Percentiles rank a stretch among this genome's conserved stretches.
Evolutionary conservation across 1,140 invertebrate species (phyloP).

Genomic region (Bactericera cockerelli): DNA sequence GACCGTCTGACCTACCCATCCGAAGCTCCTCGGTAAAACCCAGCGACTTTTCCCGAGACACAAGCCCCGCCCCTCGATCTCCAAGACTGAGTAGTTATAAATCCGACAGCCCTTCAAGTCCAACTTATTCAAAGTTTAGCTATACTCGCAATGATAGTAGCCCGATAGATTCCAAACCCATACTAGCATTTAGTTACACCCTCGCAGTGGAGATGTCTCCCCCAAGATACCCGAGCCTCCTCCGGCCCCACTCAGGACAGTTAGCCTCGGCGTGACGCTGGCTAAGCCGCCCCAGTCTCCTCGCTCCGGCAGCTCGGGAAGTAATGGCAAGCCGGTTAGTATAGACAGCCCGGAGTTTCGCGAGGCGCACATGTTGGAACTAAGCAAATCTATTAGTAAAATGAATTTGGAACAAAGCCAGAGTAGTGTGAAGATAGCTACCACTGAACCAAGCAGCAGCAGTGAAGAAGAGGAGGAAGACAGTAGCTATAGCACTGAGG

Average conservation of each 20-base stretch:
- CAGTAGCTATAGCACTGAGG: background rate
- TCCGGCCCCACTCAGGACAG: background rate
- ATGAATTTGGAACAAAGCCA: background rate
- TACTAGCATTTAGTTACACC: constrained; percentile 2
- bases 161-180: constrained; percentile 1
- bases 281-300: background rate
- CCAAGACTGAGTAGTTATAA: constrained; percentile 2
- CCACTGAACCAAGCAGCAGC: background rate
- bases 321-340: background rate
- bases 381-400: constrained; percentile 3
- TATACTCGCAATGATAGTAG: constrained; percentile 1
- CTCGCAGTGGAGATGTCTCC: background rate
- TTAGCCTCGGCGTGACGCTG: background rate
- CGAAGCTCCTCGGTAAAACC: constrained; percentile 10
- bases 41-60: background rate
- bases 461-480: background rate
- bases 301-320: background rate
- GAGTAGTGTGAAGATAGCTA: background rate
- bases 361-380: constrained; percentile 1
- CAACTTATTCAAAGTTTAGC: background rate
- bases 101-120: constrained; percentile 2
- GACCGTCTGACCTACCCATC: constrained; percentile 17
- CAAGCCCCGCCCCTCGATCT: background rate
- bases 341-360: background rate
- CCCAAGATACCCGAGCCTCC: background rate